Evolutionary conservation across 1,140 invertebrate genomes (phyloP), one percentile per base, ranked within the genome.

Genomic region (Habropoda laboriosa): DNA sequence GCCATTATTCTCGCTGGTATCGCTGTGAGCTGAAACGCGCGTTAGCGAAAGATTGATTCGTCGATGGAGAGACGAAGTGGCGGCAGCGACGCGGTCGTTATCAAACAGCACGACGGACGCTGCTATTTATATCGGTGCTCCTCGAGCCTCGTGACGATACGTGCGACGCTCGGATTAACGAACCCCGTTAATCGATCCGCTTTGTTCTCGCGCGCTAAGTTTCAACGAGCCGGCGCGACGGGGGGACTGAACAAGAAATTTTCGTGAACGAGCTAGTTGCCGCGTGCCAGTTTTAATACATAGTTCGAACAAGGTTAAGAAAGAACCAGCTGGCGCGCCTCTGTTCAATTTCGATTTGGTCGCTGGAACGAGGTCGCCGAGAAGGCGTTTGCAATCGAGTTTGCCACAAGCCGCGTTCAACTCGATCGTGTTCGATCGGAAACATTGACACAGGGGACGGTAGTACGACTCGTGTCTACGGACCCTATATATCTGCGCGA

Each of bases 1-100:
- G 49, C 82, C 68, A 79, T 51, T 40, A 57, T 68, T 77, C 53
- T 18, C 61, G 18, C 10, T 76, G n/a, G 27, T 57, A 55, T 38
- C 38, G 64, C 27, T 1, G 40, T 21, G 24, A 30, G 47, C 32
- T 18, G 40, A 45, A 53, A 53, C 57, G 58, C 16, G 24, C 47
- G n/a, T 47, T 47, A 27, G 3, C 77, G 40, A 55, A 35, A 45
- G 45, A 73, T 40, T 32, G 38, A 45, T 47, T 72, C 38, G 35
- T 12, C 12, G 35, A 45, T 8, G 40, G 1, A 8, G 66, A 42
- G 42, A 18, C n/a, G 35, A 38, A 51, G 30, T 7, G 45, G 16
- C 21, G 13, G 16, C n/a, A n/a, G 12, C n/a, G n/a, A 13, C 51
- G 21, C 24, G 60, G 27, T 58, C 60, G 61, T 66, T 76, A 66